Percentiles rank a stretch among this genome's conserved stretches.
These are phyloP conservation scores for Chlorops oryzae DNA, from an alignment of 1,140 invertebrate genomes.

Conservation along the genomic window DNA sequence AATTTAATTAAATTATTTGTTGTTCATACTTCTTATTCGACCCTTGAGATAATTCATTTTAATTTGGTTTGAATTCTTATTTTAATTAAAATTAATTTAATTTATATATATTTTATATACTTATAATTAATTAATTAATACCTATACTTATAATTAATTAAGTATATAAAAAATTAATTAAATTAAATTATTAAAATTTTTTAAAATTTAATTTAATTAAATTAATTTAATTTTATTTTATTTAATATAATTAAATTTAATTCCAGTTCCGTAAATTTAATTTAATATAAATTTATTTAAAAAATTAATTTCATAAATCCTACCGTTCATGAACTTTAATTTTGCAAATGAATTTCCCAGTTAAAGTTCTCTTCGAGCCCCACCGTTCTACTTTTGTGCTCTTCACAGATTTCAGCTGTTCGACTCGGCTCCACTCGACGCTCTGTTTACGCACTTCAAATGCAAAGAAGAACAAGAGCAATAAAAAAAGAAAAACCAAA, in stretches of 20 bases:
- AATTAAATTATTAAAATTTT: background rate
- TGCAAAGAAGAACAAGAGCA: background rate
- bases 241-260: background rate
- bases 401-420: too few species aligned
- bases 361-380: too few species aligned
- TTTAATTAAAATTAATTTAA: background rate
- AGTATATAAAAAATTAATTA: background rate
- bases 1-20: too few species aligned
- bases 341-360: too few species aligned
- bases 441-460: conserved; percentile 4
- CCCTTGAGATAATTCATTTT: background rate
- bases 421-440: background rate
- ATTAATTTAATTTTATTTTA: background rate
- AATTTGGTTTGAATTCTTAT: background rate
- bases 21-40: too few species aligned
- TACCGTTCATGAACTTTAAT: too few species aligned
- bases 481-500: conserved; percentile 4
- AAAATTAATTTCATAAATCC: too few species aligned
- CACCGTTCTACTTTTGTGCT: too few species aligned
- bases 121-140: conserved; percentile 2
- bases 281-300: too few species aligned
- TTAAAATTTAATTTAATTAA: background rate
- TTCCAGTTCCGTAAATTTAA: too few species aligned
- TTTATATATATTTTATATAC: background rate
- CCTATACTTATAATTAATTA: background rate